Evolutionary conservation across 2,113 vertebrate genomes (phyloP).

Genomic region (Neolamprologus ventralis): DNA sequence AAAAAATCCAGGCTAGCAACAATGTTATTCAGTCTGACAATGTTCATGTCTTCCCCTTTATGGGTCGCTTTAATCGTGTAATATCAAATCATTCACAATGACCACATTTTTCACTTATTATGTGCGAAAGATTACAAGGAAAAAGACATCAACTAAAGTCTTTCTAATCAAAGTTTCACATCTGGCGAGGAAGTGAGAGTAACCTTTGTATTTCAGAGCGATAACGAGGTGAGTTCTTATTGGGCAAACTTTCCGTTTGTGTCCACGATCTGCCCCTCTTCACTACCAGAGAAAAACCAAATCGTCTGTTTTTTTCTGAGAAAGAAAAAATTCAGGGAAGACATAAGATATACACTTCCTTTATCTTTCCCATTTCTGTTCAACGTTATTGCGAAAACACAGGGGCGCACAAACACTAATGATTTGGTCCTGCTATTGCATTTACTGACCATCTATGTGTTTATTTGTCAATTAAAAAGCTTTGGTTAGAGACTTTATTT

Average conservation of each 20-base stretch:
- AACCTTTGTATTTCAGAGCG: background rate
- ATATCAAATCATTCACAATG: background rate
- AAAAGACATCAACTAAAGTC: background rate
- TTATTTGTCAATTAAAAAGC: background rate
- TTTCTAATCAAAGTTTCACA: background rate
- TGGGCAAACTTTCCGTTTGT: slow-evolving; percentile 33
- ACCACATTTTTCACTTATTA: background rate
- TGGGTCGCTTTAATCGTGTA: background rate
- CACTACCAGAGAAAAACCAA: slow-evolving; percentile 31
- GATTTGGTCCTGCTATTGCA: background rate
- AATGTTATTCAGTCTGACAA: background rate
- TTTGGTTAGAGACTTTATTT: background rate
- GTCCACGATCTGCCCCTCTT: slow-evolving; percentile 1
- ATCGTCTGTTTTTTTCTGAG: background rate
- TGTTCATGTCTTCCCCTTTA: background rate
- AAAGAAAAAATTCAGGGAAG: background rate
- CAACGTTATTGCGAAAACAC: background rate
- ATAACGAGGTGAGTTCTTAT: background rate
- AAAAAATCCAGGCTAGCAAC: background rate
- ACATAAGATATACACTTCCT: background rate
- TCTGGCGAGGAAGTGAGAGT: slow-evolving; percentile 41
- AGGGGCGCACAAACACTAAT: background rate
- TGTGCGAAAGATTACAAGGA: background rate
- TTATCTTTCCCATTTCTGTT: background rate
- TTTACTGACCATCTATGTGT: background rate